Evolutionary conservation across 2,113 vertebrate species (phyloP).

Genomic region (Psittacus erithacus): DNA sequence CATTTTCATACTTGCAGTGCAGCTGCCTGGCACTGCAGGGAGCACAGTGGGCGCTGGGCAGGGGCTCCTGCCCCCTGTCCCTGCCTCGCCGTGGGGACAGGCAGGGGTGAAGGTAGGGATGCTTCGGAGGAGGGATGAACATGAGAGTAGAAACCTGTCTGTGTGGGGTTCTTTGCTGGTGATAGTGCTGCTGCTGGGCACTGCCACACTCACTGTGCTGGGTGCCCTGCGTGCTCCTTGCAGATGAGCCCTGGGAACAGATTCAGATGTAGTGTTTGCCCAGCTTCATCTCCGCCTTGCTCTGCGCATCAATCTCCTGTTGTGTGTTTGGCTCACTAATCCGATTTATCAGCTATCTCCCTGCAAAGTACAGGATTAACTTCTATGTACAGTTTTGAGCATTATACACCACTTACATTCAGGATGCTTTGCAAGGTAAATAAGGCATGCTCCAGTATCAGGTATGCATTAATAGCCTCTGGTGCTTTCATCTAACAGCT

Average conservation of each 20-base stretch:
- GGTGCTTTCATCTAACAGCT: neutral
- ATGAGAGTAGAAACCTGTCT: neutral
- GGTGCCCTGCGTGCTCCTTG: accelerated
- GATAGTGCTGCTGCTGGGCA: neutral
- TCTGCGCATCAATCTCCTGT: neutral
- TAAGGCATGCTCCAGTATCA: neutral
- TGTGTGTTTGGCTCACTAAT: neutral
- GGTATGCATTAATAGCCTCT: neutral
- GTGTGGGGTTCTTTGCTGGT: neutral
- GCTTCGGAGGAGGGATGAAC: neutral
- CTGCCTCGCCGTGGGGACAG: accelerated
- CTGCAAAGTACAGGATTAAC: neutral
- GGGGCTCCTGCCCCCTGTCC: neutral
- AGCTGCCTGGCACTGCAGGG: neutral
- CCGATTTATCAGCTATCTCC: neutral
- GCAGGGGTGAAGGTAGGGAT: neutral
- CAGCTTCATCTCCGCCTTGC: neutral
- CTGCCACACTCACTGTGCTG: accelerated
- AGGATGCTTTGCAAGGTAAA: neutral
- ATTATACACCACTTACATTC: neutral
- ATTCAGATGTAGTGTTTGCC: neutral
- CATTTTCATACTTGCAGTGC: accelerated
- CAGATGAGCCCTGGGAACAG: neutral
- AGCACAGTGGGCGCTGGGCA: accelerated
- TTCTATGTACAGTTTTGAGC: neutral